Base-by-base conservation (phyloP, 2,888 invertebrate species). In the Athalia rosae region DNA sequence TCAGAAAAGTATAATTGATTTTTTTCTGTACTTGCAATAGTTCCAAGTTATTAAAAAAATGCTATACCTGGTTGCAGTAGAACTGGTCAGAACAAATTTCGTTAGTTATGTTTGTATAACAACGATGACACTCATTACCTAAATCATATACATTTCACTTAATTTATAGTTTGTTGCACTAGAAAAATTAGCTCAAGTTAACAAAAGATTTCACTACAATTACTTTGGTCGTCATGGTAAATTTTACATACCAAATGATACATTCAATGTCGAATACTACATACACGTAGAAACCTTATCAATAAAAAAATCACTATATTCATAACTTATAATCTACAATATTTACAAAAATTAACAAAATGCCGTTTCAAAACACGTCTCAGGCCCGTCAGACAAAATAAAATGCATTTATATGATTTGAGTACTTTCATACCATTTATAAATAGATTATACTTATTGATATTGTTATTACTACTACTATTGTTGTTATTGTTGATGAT, bases 181-280 rank as follows among this genome's bases (percentile, higher is more conserved):
- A 50, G 13, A 45, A 61, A 41, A 61, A 62, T 74, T 74, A 47
- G 74, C 15, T 58, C 45, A 8, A 59, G 5, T 47, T 59, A 43
- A 71, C 6, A 15, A 48, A 62, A n/a, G 28, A n/a, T 74, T 74
- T 74, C 48, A 50, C 62, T 62, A 61, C 43, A 79, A 82, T 83
- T 87, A 87, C 88, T 88, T 88, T 88, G 88, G 88, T 88, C 85
- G 87, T 84, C 84, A 85, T 85, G 87, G 85, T 85, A 86, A 84
- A 84, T 83, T 80, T 84, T 84, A 86, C 81, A 82, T 87, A 87
- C 81, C 83, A 84, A 84, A 85, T 82, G 84, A 83, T 82, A 74
- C 5, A 85, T 83, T 28, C 64, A 83, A 81, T 73, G 79, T 85
- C 85, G 85, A 87, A 84, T 84, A 87, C 80, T 84, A 83, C 81